phyloP scores from a whole-genome alignment of 2,888 invertebrate species.

The Diarsia rubi region DNA sequence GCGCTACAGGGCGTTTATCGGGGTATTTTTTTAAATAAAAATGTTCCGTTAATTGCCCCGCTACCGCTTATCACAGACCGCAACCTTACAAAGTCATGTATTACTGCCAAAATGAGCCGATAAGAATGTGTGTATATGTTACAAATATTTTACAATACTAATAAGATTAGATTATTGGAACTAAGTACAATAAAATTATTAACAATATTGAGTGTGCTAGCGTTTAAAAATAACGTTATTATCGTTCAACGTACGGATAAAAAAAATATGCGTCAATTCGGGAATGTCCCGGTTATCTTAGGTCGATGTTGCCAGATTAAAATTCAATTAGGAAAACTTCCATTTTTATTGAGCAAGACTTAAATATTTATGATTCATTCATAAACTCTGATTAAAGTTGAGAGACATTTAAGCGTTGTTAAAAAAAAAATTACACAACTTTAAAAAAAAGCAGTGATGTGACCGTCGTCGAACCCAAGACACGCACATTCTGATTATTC shows the following conservation, averaged over 20 bases:
- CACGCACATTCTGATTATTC: too few species aligned
- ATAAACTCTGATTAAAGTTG: not conserved
- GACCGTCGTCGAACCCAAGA: too few species aligned
- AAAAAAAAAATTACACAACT: not conserved
- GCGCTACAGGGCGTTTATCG: not conserved
- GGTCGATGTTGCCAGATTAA: slow-evolving; percentile 11
- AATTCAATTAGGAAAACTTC: not conserved
- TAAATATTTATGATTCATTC: not conserved
- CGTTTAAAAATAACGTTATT: not conserved
- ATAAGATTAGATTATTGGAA: slow-evolving; percentile 25
- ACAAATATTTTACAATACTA: slow-evolving; percentile 30
- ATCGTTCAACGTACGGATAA: not conserved
- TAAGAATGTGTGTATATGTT: slow-evolving; percentile 36
- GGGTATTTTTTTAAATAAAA: not conserved
- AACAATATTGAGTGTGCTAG: slow-evolving; percentile 22
- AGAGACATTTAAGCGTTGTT: not conserved
- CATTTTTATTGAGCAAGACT: not conserved
- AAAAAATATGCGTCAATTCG: not conserved
- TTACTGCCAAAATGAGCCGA: slow-evolving; percentile 49
- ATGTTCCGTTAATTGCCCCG: not conserved
- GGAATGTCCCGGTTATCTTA: not conserved
- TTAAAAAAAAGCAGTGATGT: too few species aligned
- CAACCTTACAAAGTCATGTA: not conserved
- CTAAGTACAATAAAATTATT: slow-evolving; percentile 52
- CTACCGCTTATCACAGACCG: not conserved